Evolutionary conservation across 1,140 invertebrate genomes (phyloP).

Genomic region (Drosophila funebris): DNA sequence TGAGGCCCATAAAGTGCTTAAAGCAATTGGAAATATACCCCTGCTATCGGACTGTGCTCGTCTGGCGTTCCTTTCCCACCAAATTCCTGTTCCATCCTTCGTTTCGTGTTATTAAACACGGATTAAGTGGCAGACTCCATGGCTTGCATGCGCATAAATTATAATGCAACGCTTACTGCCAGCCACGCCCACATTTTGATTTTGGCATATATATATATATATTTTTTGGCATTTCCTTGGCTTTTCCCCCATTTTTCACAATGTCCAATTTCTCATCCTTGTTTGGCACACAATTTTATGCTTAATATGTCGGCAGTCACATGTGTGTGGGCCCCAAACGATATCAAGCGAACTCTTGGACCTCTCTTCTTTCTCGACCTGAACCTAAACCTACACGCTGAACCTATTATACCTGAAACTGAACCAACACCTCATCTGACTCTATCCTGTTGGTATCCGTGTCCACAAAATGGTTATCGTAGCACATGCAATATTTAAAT

Average conservation of each 20-base stretch:
- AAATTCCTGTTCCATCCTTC: neutral
- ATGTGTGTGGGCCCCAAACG: constrained; percentile 44
- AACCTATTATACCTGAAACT: neutral
- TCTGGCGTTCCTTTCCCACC: constrained; percentile 33
- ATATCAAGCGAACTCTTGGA: constrained; percentile 9
- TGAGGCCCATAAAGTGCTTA: constrained; percentile 53
- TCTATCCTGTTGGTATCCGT: constrained; percentile 10
- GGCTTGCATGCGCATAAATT: constrained; percentile 80
- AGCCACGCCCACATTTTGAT: constrained; percentile 50
- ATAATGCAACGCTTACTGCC: constrained; percentile 64
- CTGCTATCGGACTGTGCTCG: constrained; percentile 39
- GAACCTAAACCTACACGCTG: constrained; percentile 3
- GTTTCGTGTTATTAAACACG: constrained; percentile 79
- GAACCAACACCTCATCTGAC: constrained; percentile 29
- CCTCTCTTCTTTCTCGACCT: neutral
- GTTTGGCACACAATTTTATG: constrained; percentile 76
- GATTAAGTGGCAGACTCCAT: constrained; percentile 79
- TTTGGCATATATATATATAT: constrained; percentile 1
- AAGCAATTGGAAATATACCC: constrained; percentile 42
- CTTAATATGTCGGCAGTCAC: constrained; percentile 75
- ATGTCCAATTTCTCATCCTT: constrained; percentile 70
- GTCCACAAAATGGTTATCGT: constrained; percentile 20
- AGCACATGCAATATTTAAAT: constrained; percentile 78
- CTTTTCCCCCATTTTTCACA: constrained; percentile 46
- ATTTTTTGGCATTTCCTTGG: constrained; percentile 34